These are phyloP conservation scores for Neosilurus mollespiculum DNA, from an alignment of 2,797 vertebrate species.

Conservation along the genomic window DNA sequence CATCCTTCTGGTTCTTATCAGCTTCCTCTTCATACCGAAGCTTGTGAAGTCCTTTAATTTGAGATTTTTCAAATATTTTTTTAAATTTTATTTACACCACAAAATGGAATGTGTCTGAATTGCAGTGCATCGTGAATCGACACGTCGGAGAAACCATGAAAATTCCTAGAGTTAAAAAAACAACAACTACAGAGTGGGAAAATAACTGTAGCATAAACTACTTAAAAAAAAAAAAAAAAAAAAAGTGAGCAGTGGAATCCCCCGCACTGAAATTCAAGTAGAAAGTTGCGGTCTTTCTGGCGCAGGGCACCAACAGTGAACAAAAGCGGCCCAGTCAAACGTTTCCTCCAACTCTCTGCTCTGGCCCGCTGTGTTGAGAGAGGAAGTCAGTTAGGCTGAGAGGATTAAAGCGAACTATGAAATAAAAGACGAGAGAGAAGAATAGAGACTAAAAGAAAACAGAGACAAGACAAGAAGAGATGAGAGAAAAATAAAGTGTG, in stretches of 20 bases:
- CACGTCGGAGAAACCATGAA: not conserved
- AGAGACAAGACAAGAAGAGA: not conserved
- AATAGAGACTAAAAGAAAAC: not conserved
- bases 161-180: too few relatives aligned
- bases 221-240: not conserved
- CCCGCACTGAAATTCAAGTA: constrained; percentile 8
- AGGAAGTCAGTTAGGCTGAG: not conserved
- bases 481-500: not conserved
- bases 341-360: not conserved
- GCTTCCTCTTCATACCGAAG: constrained; percentile 37
- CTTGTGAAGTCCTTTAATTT: not conserved
- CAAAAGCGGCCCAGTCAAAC: not conserved
- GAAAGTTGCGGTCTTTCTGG: not conserved
- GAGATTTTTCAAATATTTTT: not conserved
- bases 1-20: constrained; percentile 30
- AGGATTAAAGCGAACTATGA: constrained; percentile 1
- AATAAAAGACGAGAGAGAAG: not conserved
- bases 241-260: not conserved
- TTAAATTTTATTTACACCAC: not conserved
- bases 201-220: not conserved
- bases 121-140: not conserved
- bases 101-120: constrained; percentile 1
- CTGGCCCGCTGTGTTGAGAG: not conserved
- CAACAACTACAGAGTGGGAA: not conserved
- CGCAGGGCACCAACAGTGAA: constrained; percentile 6